phyloP scores from a whole-genome alignment of 2,888 invertebrate genomes.

The Anorthoa munda region DNA sequence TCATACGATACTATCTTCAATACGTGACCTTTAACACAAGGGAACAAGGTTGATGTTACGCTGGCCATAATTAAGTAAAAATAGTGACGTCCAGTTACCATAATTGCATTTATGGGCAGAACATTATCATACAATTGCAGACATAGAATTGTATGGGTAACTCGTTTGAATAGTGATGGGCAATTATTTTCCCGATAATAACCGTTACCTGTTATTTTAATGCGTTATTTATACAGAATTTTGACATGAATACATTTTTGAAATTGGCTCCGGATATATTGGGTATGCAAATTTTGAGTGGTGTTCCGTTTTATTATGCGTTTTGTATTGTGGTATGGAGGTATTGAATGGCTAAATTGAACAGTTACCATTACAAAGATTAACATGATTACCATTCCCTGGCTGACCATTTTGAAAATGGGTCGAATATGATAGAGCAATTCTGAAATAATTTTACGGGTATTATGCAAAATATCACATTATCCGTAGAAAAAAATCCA shows the following conservation, averaged over 20 bases:
- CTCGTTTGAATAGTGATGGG: constrained; percentile 68
- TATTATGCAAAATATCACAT: background rate
- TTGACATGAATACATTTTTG: constrained; percentile 38
- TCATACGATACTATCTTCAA: constrained; percentile 50
- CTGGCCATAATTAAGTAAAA: constrained; percentile 43
- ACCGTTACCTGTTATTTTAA: constrained; percentile 45
- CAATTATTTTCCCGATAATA: constrained; percentile 39
- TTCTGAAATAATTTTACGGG: too few species aligned
- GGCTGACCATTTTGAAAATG: background rate
- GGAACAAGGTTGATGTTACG: constrained; percentile 59
- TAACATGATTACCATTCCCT: background rate
- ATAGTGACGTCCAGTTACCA: constrained; percentile 83
- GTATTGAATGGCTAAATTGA: constrained; percentile 6
- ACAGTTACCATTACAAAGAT: background rate
- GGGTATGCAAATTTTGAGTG: constrained; percentile 40
- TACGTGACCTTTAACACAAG: constrained; percentile 53
- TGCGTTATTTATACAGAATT: constrained; percentile 52
- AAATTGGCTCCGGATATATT: constrained; percentile 39
- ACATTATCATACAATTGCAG: constrained; percentile 89
- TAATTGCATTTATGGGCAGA: constrained; percentile 83
- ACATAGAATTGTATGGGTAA: constrained; percentile 68
- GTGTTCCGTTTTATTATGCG: constrained; percentile 22
- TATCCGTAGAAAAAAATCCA: background rate
- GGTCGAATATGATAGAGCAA: background rate
- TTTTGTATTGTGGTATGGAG: constrained; percentile 4